Base-by-base conservation (phyloP, 2,888 invertebrate species). In the Ornithoptera alexandrae region DNA sequence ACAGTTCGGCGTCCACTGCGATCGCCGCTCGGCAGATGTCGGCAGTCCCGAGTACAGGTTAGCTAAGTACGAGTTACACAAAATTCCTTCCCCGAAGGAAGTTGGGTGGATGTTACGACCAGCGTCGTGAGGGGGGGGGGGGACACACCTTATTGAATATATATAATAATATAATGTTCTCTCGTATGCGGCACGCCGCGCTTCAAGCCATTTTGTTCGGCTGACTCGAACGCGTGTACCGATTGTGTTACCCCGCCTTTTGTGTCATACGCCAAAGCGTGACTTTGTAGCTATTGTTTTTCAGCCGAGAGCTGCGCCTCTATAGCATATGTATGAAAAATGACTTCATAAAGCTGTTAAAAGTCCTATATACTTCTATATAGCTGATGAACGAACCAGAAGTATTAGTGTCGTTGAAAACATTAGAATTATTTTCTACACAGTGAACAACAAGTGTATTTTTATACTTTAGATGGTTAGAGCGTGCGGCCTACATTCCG, bases 181-280 rank as follows among this genome's bases (percentile, higher is more conserved):
- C 53, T 53, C 18, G 5, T 53, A 53, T 18, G 53, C 22, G 22
- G 10, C 20, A 58, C 57, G 57, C 12, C 57, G 17, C 53, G 53
- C 18, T 57, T n/a, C 57, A n/a, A 56, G 36, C 12, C 36, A 39
- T 30, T 20, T 53, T 17, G 36, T 36, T 57, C 64, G 57, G 57
- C 24, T 56, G 20, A 56, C 53, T 57, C 53, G 22, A 22, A 65
- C 57, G 64, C 20, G 18, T 74, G 75, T 71, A 69, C 74, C 72
- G 71, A 76, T 74, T 75, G 73, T 75, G 71, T 77, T 77, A 72
- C 73, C 53, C 5, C 68, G 71, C 17, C 62, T 73, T 74, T 76
- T 77, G 74, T 77, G 74, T 75, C 73, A 74, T 74, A 75, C 77
- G 76, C 77, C 75, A 78, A 74, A 76, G 77, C 79, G 79, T 79